Conservation (phyloP, 2,888 invertebrate species). For the Leistus spinibarbis region DNA sequence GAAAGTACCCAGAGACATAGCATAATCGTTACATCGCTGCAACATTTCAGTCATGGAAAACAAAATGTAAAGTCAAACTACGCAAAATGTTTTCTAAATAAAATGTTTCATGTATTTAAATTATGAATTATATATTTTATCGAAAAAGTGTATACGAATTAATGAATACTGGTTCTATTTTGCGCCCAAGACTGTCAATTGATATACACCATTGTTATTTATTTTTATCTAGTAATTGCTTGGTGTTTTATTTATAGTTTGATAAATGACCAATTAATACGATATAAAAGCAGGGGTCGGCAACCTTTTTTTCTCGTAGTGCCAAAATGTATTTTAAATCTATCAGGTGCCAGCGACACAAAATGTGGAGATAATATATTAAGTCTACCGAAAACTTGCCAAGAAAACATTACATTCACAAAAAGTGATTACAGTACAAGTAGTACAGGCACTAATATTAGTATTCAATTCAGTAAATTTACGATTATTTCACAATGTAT, state of each 20-base stretch:
- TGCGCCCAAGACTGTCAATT: too few relatives aligned
- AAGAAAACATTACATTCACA: background rate
- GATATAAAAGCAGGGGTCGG: background rate
- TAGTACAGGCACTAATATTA: background rate
- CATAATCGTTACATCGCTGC: too few relatives aligned
- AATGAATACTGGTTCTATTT: background rate
- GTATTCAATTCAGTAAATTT: background rate
- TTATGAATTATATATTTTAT: too few relatives aligned
- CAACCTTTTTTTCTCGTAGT: background rate
- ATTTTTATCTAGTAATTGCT: background rate
- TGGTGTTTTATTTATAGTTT: background rate
- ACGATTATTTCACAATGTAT: background rate
- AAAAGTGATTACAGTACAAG: background rate
- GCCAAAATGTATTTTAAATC: background rate
- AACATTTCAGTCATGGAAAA: too few relatives aligned
- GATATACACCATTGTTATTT: background rate
- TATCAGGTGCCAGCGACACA: background rate
- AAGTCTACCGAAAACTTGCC: background rate
- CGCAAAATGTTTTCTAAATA: too few relatives aligned
- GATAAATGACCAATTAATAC: background rate
- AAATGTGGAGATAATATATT: background rate
- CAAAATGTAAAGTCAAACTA: too few relatives aligned
- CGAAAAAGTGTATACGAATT: too few relatives aligned
- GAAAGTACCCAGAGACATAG: too few relatives aligned
- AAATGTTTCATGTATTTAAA: too few relatives aligned